Evolutionary conservation across 2,113 vertebrate genomes (phyloP).

Genomic region (Petroica traversi): DNA sequence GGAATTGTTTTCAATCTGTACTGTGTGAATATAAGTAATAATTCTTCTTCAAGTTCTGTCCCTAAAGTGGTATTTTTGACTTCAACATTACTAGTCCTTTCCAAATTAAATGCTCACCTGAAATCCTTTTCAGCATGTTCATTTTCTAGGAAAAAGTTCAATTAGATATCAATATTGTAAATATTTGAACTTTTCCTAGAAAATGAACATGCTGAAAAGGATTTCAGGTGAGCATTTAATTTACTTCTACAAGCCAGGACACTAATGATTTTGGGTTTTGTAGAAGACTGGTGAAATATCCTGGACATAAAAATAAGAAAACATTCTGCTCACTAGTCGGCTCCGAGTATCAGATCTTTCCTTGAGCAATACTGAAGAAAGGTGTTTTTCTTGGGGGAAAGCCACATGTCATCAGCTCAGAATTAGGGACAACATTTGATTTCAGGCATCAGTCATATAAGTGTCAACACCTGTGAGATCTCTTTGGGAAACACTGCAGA

Average conservation of each 20-base stretch:
- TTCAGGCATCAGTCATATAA: conserved; percentile 6
- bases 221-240: background rate
- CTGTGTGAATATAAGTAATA: background rate
- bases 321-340: background rate
- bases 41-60: background rate
- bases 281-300: background rate
- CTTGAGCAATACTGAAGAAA: background rate
- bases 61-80: background rate
- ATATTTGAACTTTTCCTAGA: background rate
- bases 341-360: background rate
- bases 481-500: background rate
- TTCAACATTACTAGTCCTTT: background rate
- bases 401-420: background rate
- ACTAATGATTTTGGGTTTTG: background rate
- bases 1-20: background rate
- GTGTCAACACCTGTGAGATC: background rate
- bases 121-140: too few species aligned
- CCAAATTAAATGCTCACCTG: background rate
- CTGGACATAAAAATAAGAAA: background rate
- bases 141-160: background rate
- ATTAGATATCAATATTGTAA: too few species aligned
- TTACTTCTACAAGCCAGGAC: too few species aligned
- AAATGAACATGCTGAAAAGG: background rate
- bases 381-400: background rate
- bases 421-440: background rate